Evolutionary conservation across 64 coral and sea anemone genomes (phyloP), one percentile per base, ranked within the genome.

Genomic region (Actinia equina): DNA sequence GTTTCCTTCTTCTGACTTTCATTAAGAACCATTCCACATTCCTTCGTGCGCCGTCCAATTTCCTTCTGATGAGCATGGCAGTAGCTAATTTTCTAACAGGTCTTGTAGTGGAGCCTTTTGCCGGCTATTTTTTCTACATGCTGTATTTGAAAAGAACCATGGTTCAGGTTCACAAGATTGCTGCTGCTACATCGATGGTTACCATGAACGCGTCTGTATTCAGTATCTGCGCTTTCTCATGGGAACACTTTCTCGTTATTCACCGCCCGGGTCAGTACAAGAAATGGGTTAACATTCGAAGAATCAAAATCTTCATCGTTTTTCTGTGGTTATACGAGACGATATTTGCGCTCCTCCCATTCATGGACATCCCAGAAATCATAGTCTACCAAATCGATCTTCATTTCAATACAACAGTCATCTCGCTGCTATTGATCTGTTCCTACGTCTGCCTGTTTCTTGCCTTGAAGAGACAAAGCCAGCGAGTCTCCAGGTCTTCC

Each of bases 181-280:
- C 79, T 19, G 20, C 44, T 0, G 86, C 86, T 5, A 61, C 79
- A 56, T 88, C 86, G 17, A 88, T 88, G 25, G 86, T 88, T 5
- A 88, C 86, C 58, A 88, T 88, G 86, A 88, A 88, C 43, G 86
- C 57, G 10, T 88, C 86, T n/a, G 61, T 88, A 20, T 80, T 88
- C 52, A 88, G 86, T 44, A 44, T 80, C 1, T 79, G 86, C 30
- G 54, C 71, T 2, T 88, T 88, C 19, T 88, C 86, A 0, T 80
- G 76, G 76, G 76, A 87, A 17, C 71, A 77, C 17, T 87, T 87
- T 19, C 86, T 87, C 5, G 86, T 77, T 20, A 52, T 87, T 70
- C 30, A 70, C 7, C 86, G 22, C 44, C 86, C 86, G 26, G 77
- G 71, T 30, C 71, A 87, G 56, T 77, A 87, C 51, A 49, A 57